A percentile compares a stretch with the other conserved stretches of the same genome.
Evolutionary conservation across 53 echinoderm and acorn worm species (phyloP).

Genomic region (Hippasteria phrygiana): DNA sequence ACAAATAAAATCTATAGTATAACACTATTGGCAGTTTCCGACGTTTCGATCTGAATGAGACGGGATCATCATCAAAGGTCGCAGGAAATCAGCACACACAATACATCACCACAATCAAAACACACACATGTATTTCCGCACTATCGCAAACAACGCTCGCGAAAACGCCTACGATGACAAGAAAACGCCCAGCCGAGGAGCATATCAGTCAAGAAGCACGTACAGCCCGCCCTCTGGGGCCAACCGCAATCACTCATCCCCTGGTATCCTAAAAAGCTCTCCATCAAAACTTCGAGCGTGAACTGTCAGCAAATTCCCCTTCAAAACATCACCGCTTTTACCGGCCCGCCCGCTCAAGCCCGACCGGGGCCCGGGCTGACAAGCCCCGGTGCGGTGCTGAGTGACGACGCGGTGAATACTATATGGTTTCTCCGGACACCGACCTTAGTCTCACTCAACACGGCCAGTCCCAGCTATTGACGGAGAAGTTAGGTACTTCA

Average conservation of each 20-base stretch:
- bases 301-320: conserved; percentile 54
- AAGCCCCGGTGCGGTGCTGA: conserved; percentile 58
- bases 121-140: conserved; percentile 22
- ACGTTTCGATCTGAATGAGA: neutral
- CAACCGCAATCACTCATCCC: conserved; percentile 47
- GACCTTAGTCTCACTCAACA: conserved; percentile 53
- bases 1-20: too few species aligned
- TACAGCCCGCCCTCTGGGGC: conserved; percentile 34
- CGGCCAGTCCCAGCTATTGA: conserved; percentile 38
- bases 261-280: conserved; percentile 17
- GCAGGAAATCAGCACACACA: conserved; percentile 17
- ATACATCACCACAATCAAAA: conserved; percentile 1
- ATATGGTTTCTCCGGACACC: conserved; percentile 40
- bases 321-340: conserved; percentile 34
- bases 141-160: neutral
- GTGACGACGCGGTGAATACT: conserved; percentile 53
- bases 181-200: conserved; percentile 1
- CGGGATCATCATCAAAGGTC: conserved; percentile 3
- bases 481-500: conserved; percentile 53
- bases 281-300: conserved; percentile 22
- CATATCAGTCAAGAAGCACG: conserved; percentile 42
- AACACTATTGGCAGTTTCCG: too few species aligned
- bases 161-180: conserved; percentile 43
- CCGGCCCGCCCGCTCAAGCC: conserved; percentile 38
- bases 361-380: conserved; percentile 42